These are phyloP conservation scores for Archips crataeganus DNA, from an alignment of 2,888 invertebrate genomes.

Conservation along the genomic window DNA sequence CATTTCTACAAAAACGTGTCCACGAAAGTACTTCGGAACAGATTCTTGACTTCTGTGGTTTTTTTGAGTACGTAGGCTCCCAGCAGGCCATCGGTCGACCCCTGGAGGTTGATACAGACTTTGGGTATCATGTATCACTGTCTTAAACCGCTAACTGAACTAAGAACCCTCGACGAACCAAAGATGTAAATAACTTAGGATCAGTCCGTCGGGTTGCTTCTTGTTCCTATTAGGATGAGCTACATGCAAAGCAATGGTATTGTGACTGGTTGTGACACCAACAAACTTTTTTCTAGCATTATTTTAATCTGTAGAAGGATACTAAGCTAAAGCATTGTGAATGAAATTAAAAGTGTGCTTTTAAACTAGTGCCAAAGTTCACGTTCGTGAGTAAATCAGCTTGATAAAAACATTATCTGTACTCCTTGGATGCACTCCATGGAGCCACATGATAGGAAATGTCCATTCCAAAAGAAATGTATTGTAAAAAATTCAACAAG, in stretches of 20 bases:
- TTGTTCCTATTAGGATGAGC: not conserved
- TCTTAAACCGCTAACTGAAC: too few relatives aligned
- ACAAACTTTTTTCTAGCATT: not conserved
- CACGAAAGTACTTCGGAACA: too few relatives aligned
- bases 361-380: not conserved
- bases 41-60: too few relatives aligned
- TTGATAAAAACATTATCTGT: not conserved
- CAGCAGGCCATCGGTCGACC: too few relatives aligned
- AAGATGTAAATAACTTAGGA: too few relatives aligned
- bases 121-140: too few relatives aligned
- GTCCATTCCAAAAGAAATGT: not conserved
- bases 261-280: not conserved
- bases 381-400: too few relatives aligned
- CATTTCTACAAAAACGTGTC: too few relatives aligned
- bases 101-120: too few relatives aligned
- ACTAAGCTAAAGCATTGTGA: not conserved
- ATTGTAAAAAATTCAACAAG: not conserved
- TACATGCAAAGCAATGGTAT: not conserved
- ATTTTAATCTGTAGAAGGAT: not conserved
- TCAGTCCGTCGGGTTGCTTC: not conserved
- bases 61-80: too few relatives aligned
- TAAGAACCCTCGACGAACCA: too few relatives aligned
- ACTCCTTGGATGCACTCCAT: not conserved
- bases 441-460: not conserved
- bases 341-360: not conserved